Evolutionary conservation across 2,797 vertebrate genomes (phyloP).

Genomic region (Acestrorhynchus altus): DNA sequence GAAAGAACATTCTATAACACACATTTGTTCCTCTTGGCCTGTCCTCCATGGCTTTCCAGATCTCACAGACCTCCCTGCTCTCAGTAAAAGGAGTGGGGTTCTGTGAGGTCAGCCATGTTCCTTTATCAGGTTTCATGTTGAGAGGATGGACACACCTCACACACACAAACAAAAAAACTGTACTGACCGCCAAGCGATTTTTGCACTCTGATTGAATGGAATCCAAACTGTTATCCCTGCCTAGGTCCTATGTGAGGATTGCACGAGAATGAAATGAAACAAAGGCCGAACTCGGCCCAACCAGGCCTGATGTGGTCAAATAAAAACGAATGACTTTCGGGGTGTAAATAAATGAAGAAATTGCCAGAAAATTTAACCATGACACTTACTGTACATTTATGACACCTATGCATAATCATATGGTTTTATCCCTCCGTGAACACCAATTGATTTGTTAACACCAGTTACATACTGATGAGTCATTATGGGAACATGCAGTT

Average conservation of each 20-base stretch:
- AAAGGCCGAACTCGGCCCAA: too few species aligned
- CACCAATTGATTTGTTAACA: too few species aligned
- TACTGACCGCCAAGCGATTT: slow-evolving; percentile 11
- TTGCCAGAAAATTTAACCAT: too few species aligned
- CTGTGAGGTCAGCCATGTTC: slow-evolving; percentile 46
- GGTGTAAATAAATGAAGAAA: too few species aligned
- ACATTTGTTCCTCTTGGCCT: slow-evolving; percentile 36
- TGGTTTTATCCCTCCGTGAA: too few species aligned
- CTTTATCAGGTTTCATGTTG: slow-evolving; percentile 29
- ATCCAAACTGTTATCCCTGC: slow-evolving; percentile 6
- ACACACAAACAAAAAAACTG: neutral
- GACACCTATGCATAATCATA: too few species aligned
- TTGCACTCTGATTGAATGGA: slow-evolving; percentile 26
- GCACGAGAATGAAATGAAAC: too few species aligned
- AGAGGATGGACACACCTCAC: slow-evolving; percentile 7
- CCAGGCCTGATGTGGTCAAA: too few species aligned
- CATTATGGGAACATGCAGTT: too few species aligned
- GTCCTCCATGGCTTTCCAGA: slow-evolving; percentile 27
- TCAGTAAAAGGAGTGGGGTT: slow-evolving; percentile 44
- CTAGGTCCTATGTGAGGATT: slow-evolving; percentile 17
- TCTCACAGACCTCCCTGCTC: slow-evolving; percentile 47
- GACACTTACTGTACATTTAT: too few species aligned
- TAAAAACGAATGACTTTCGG: too few species aligned
- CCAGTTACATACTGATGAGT: too few species aligned
- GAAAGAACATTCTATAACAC: slow-evolving; percentile 12